Base-by-base conservation (phyloP, 1,140 invertebrate species). In the Drosophila nannoptera region DNA sequence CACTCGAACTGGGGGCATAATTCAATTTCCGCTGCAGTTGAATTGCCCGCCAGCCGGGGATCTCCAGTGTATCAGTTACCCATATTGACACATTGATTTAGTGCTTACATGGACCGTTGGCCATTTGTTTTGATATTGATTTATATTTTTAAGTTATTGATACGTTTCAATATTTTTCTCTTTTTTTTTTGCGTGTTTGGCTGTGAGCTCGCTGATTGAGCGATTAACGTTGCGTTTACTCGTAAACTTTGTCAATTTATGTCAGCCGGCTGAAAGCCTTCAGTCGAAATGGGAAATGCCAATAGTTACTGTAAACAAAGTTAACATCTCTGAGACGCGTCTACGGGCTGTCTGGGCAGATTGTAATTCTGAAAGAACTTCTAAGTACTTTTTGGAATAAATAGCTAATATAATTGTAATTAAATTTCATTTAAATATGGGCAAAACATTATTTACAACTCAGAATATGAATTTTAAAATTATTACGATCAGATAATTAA, bases 1-100 rank as follows among this genome's bases (percentile, higher is more conserved):
- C n/a, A n/a, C n/a, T 40, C 38, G 7, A 14, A 31, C 38, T 45
- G 60, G 78, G 63, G 75, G 73, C 70, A 84, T 84, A 84, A 84
- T 84, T 84, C 77, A 84, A 84, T 86, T 84, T 84, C 80, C 80
- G 80, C 67, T 76, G 63, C 50, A 62, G 48, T 54, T 52, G 56
- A 36, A 49, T 70, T 56, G 55, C 45, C 60, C 29, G 38, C 40
- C 22, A 50, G 38, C 66, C 42, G 40, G 29, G 40, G 38, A 48
- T 61, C 68, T 65, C 65, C 60, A 84, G 75, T 84, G 81, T 84
- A 84, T 84, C 80, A 77, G 77, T 86, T 84, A 74, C 66, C 67
- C 60, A 83, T 80, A 86, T 86, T 84, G 80, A 86, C 81, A 84
- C 73, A 73, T 84, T 84, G 80, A 84, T 84, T 84, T 84, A 84